Conservation (phyloP, 2,113 vertebrate species). For the Orycteropus afer region DNA sequence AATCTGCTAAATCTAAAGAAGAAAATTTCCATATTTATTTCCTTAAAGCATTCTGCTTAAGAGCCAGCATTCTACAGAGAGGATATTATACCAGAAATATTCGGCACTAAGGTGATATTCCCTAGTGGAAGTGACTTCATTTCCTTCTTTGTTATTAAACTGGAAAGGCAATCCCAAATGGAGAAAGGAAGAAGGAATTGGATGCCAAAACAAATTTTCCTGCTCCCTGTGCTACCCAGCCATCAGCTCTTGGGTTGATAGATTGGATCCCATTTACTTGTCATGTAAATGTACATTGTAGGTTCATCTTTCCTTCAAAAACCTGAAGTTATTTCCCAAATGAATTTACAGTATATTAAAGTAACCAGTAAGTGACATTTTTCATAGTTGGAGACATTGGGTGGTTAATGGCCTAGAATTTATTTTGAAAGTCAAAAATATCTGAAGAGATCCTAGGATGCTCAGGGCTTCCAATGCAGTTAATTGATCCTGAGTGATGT, state of each 20-base stretch:
- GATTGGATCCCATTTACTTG: background rate
- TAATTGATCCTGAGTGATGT: background rate
- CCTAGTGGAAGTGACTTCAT: slow-evolving; percentile 42
- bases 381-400: background rate
- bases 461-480: background rate
- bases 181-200: slow-evolving; percentile 13
- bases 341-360: background rate
- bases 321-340: background rate
- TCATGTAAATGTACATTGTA: background rate
- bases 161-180: background rate
- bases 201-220: slow-evolving; percentile 21
- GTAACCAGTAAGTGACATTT: background rate
- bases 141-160: slow-evolving; percentile 57
- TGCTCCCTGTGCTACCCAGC: background rate
- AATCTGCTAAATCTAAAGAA: background rate
- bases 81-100: slow-evolving; percentile 6
- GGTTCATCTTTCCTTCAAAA: background rate
- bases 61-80: slow-evolving; percentile 1
- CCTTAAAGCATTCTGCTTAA: slow-evolving; percentile 22
- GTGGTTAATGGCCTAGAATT: background rate
- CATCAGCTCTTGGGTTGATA: background rate
- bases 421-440: background rate
- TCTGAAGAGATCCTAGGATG: background rate
- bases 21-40: background rate
- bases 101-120: slow-evolving; percentile 1